phyloP scores from a whole-genome alignment of 2,797 vertebrate genomes.

The Sebastolobus alascanus region DNA sequence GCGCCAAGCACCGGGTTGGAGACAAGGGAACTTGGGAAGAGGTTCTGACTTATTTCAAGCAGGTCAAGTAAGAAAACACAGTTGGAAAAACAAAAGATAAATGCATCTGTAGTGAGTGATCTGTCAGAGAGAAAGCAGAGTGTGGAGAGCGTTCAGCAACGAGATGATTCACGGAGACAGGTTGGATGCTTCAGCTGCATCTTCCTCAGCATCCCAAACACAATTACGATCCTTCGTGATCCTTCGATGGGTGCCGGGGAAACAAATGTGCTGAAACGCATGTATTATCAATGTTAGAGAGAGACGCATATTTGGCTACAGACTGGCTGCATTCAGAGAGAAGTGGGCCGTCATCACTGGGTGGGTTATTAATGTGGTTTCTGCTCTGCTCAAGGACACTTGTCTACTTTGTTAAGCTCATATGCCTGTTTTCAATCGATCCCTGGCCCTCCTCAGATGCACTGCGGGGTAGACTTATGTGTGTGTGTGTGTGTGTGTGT shows the following conservation, averaged over 20 bases:
- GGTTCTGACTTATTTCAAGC: constrained; percentile 40
- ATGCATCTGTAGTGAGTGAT: constrained; percentile 44
- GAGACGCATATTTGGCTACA: constrained; percentile 13
- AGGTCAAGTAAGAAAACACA: constrained; percentile 32
- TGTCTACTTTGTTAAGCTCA: constrained; percentile 62
- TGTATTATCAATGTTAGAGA: constrained; percentile 34
- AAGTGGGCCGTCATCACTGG: constrained; percentile 40
- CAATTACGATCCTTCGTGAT: constrained; percentile 26
- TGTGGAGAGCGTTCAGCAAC: background rate
- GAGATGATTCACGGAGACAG: constrained; percentile 42
- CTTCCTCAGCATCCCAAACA: constrained; percentile 22
- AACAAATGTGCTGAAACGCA: constrained; percentile 42
- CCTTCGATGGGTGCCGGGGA: constrained; percentile 23
- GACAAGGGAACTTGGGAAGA: constrained; percentile 27
- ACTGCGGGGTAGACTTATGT: background rate
- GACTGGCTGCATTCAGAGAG: constrained; percentile 33
- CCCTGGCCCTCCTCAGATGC: constrained; percentile 38
- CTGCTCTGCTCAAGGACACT: constrained; percentile 74
- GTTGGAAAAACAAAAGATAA: constrained; percentile 37
- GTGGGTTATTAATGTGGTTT: constrained; percentile 62
- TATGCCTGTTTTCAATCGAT: constrained; percentile 58
- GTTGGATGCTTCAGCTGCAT: background rate
- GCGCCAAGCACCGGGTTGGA: constrained; percentile 45
- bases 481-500: background rate
- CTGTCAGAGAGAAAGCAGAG: constrained; percentile 23